phyloP scores from a whole-genome alignment of 2,888 invertebrate species.

The Calameuta filiformis region DNA sequence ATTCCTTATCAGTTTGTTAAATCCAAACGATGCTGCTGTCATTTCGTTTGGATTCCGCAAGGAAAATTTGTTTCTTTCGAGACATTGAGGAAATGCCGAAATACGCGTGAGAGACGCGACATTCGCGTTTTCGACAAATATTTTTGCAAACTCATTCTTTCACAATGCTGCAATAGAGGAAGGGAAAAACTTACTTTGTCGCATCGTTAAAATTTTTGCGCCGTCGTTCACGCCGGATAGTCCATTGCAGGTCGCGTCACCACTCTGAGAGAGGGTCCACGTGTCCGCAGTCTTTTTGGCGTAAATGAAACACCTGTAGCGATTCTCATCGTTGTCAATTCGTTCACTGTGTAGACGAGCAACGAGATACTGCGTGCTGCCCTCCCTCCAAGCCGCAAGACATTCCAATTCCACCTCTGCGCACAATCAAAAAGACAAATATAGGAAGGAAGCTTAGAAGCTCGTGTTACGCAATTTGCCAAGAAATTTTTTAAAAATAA shows the following conservation, averaged over 20 bases:
- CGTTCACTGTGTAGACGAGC: slow-evolving; percentile 86
- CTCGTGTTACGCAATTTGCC: slow-evolving; percentile 24
- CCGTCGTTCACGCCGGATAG: slow-evolving; percentile 81
- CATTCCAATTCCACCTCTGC: slow-evolving; percentile 84
- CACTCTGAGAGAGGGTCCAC: slow-evolving; percentile 80
- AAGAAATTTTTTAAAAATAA: slow-evolving; percentile 8
- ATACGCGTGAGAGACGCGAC: not conserved
- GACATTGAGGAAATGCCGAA: not conserved
- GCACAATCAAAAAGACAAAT: slow-evolving; percentile 24
- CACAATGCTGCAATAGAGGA: not conserved
- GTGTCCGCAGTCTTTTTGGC: slow-evolving; percentile 74
- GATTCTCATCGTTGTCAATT: slow-evolving; percentile 78
- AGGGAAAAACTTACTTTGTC: slow-evolving; percentile 49
- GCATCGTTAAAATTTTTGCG: slow-evolving; percentile 76
- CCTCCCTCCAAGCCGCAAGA: slow-evolving; percentile 86
- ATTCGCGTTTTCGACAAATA: not conserved
- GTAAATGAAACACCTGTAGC: slow-evolving; percentile 86
- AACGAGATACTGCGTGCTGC: slow-evolving; percentile 81
- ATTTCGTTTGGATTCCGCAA: not conserved
- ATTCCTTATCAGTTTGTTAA: no score
- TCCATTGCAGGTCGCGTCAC: slow-evolving; percentile 83
- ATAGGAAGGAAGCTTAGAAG: slow-evolving; percentile 14
- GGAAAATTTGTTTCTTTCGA: not conserved
- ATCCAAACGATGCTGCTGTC: no score
- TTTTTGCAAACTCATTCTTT: not conserved